phyloP scores from a whole-genome alignment of 2,113 vertebrate species.

The Condylura cristata region DNA sequence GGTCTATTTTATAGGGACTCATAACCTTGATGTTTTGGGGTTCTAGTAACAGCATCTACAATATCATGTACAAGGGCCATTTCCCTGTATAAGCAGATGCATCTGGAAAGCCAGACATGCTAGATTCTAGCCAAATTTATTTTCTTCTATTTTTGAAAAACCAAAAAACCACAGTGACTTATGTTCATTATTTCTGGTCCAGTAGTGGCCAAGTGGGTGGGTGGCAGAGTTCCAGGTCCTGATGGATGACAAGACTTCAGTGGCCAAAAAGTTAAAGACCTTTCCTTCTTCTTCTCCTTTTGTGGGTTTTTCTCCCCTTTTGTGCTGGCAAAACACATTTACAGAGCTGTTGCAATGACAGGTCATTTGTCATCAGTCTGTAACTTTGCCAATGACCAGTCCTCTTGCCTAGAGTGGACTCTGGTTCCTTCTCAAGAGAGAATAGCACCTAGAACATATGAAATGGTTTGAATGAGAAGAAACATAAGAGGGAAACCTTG shows the following conservation, averaged over 20 bases:
- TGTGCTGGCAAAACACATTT: conserved; percentile 68
- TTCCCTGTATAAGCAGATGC: neutral
- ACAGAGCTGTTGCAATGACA: conserved; percentile 64
- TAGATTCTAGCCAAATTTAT: conserved; percentile 60
- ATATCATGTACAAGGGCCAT: too few species aligned
- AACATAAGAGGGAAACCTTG: neutral
- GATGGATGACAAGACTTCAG: conserved; percentile 76
- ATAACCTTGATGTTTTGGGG: neutral
- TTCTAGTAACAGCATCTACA: neutral
- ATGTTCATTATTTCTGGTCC: conserved; percentile 72
- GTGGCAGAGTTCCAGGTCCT: conserved; percentile 77
- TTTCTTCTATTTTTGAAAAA: conserved; percentile 77
- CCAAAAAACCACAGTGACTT: conserved; percentile 79
- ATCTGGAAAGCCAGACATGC: conserved; percentile 31
- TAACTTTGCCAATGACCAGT: conserved; percentile 7
- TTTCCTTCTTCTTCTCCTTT: conserved; percentile 44
- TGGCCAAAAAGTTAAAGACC: conserved; percentile 80
- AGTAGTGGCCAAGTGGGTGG: conserved; percentile 65
- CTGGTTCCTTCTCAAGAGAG: neutral
- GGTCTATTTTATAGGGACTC: neutral
- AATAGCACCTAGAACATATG: neutral
- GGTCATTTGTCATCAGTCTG: conserved; percentile 64
- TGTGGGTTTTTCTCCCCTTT: conserved; percentile 29
- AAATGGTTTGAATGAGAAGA: conserved; percentile 37
- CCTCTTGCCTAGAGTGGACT: neutral